Evolutionary conservation across 2,113 vertebrate genomes (phyloP).

Genomic region (Sceloporus undulatus): DNA sequence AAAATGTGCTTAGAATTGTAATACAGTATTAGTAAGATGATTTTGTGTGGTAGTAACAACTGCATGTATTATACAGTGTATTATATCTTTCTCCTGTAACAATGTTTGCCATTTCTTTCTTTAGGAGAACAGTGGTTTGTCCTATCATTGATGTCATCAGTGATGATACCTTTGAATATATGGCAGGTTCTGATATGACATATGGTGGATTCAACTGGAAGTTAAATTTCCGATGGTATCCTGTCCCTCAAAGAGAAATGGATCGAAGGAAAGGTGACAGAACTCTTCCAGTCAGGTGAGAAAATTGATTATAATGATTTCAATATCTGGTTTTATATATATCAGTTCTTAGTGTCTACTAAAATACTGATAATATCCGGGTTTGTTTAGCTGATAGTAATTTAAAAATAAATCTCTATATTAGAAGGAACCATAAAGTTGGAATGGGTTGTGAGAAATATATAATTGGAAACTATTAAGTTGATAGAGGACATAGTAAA

Average conservation of each 20-base stretch:
- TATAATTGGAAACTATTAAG: background rate
- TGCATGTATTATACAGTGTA: background rate
- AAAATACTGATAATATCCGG: background rate
- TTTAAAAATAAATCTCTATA: background rate
- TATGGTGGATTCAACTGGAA: constrained; percentile 99
- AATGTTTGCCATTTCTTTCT: constrained; percentile 42
- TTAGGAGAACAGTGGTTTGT: constrained; percentile 95
- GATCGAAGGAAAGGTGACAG: constrained; percentile 97
- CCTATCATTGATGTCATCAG: constrained; percentile 99
- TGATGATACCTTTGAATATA: constrained; percentile 98
- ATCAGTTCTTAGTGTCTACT: background rate
- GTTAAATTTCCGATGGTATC: constrained; percentile 98
- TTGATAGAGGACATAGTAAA: background rate
- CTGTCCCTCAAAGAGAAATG: constrained; percentile 99
- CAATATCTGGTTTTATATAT: background rate
- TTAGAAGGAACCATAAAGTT: background rate
- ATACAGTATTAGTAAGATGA: background rate
- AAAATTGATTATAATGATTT: background rate
- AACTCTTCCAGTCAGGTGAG: constrained; percentile 93
- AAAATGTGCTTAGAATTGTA: background rate
- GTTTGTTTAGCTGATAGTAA: too few relatives aligned
- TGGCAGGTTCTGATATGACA: constrained; percentile 99
- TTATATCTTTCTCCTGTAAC: background rate
- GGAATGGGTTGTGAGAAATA: background rate
- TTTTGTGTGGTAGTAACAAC: background rate